Conservation (phyloP, 2,888 invertebrate species). For the Diadegma fenestrale region DNA sequence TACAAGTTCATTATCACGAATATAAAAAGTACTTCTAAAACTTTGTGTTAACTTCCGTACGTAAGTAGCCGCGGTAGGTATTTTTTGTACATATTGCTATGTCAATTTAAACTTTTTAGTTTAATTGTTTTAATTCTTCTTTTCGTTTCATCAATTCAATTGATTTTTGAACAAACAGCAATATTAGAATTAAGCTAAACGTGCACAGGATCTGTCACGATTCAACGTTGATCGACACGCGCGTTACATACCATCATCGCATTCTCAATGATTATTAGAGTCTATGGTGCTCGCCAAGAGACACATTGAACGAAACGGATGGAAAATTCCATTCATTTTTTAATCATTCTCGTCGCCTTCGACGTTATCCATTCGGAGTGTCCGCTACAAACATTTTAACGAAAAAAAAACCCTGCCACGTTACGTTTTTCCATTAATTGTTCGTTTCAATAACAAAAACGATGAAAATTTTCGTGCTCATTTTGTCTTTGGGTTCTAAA, state of each 20-base stretch:
- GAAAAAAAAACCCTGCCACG: too few relatives aligned
- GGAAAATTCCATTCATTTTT: neutral
- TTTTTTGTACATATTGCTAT: conserved; percentile 84
- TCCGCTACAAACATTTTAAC: too few relatives aligned
- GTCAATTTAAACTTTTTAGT: conserved; percentile 62
- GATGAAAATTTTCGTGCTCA: too few relatives aligned
- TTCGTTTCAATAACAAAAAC: too few relatives aligned
- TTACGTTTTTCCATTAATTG: too few relatives aligned
- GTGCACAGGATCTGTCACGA: conserved; percentile 35
- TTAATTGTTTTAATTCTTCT: conserved; percentile 78
- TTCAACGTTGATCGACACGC: conserved; percentile 56
- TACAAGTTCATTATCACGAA: conserved; percentile 83
- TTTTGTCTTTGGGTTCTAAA: too few relatives aligned
- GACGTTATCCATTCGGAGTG: too few relatives aligned
- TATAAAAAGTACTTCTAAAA: conserved; percentile 81
- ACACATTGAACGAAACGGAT: neutral
- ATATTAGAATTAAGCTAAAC: conserved; percentile 79
- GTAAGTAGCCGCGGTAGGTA: conserved; percentile 88
- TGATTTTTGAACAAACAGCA: conserved; percentile 77
- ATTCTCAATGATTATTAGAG: neutral
- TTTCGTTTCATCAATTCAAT: conserved; percentile 74
- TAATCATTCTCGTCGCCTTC: neutral
- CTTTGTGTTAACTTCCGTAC: conserved; percentile 85
- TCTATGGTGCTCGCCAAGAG: neutral
- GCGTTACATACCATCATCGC: conserved; percentile 33